A percentile compares a stretch with the other conserved stretches of the same genome.
Conservation (phyloP, 1,140 invertebrate genomes). For the Aporrectodea caliginosa region DNA sequence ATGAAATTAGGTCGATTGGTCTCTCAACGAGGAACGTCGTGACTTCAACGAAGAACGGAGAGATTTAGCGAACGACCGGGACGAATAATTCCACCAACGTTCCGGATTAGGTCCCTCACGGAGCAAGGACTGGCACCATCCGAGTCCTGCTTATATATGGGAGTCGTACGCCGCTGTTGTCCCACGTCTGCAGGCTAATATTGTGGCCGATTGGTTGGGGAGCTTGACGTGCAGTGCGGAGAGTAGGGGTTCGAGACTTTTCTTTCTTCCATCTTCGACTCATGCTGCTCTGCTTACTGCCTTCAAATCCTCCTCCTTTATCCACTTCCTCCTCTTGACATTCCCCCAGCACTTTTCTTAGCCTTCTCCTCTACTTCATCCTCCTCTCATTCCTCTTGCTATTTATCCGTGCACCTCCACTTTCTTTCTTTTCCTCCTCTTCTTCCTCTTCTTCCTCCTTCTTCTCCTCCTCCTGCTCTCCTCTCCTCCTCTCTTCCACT, state of each 20-base stretch:
- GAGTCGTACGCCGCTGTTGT: too few species aligned
- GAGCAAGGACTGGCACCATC: neutral
- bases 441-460: neutral
- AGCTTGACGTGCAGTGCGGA: too few species aligned
- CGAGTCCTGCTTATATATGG: too few species aligned
- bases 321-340: neutral
- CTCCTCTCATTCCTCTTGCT: neutral
- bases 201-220: too few species aligned
- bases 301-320: neutral
- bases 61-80: neutral
- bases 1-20: neutral
- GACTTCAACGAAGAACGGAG: neutral
- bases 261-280: neutral
- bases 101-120: neutral
- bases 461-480: neutral
- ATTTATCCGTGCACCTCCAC: neutral
- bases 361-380: neutral
- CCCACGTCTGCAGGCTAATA: too few species aligned
- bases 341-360: too few species aligned
- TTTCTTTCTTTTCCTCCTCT: neutral
- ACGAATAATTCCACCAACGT: neutral
- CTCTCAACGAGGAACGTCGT: neutral
- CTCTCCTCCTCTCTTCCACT: neutral
- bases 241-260: neutral
- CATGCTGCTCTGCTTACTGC: neutral